Conservation (phyloP, 92 coral and sea anemone species). For the Zoanthus sansibaricus region DNA sequence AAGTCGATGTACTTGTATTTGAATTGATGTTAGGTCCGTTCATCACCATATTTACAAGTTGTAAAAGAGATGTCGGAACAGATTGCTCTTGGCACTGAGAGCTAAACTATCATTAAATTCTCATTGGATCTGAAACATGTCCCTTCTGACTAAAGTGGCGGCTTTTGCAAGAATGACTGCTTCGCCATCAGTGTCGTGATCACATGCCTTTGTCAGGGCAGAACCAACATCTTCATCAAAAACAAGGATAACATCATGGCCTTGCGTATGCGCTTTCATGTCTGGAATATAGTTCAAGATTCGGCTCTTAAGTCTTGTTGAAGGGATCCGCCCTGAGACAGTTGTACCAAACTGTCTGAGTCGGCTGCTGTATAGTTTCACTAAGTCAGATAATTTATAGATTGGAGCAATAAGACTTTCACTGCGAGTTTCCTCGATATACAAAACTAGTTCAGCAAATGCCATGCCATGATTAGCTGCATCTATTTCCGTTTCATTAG, state of each 20-base stretch:
- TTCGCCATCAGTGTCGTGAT: slow-evolving; percentile 54
- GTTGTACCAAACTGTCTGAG: slow-evolving; percentile 54
- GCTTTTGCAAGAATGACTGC: slow-evolving; percentile 15
- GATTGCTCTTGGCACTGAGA: slow-evolving; percentile 38
- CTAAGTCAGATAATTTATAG: slow-evolving; percentile 56
- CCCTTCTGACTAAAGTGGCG: not conserved
- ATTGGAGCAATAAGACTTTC: slow-evolving; percentile 53
- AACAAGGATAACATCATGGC: slow-evolving; percentile 38
- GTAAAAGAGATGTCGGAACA: slow-evolving; percentile 28
- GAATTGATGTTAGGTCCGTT: slow-evolving; percentile 14
- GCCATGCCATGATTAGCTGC: slow-evolving; percentile 50
- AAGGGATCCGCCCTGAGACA: too few relatives aligned
- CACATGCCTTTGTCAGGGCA: slow-evolving; percentile 34
- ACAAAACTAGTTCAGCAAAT: slow-evolving; percentile 58
- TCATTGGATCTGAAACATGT: slow-evolving; percentile 4
- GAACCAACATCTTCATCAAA: slow-evolving; percentile 38
- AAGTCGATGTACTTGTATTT: slow-evolving; percentile 13
- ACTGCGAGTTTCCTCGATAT: slow-evolving; percentile 44
- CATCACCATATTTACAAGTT: slow-evolving; percentile 39
- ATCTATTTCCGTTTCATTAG: not conserved
- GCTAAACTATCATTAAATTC: slow-evolving; percentile 31
- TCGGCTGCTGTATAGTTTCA: slow-evolving; percentile 45
- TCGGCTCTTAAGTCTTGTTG: too few relatives aligned
- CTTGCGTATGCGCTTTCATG: slow-evolving; percentile 39
- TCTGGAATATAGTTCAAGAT: too few relatives aligned